Conservation (phyloP, 2,113 vertebrate genomes). For the Sylvia atricapilla region DNA sequence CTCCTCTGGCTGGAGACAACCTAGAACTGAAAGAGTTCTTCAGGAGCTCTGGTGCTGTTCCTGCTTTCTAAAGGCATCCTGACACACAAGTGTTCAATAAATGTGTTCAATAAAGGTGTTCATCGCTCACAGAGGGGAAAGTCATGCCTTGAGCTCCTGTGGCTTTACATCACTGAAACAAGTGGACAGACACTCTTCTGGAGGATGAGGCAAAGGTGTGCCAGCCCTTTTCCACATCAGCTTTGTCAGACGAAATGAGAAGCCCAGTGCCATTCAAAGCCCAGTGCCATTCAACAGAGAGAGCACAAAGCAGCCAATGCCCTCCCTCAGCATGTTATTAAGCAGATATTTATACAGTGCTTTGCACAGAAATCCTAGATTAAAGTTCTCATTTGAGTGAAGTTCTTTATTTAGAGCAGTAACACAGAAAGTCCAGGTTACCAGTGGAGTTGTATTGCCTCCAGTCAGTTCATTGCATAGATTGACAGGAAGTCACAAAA, state of each 20-base stretch:
- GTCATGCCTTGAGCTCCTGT: neutral
- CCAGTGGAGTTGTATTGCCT: neutral
- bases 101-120: neutral
- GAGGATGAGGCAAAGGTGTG: neutral
- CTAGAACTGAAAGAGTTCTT: neutral
- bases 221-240: neutral
- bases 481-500: neutral
- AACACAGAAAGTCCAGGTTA: neutral
- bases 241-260: neutral
- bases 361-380: neutral
- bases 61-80: neutral
- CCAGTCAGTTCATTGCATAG: neutral
- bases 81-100: neutral
- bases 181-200: neutral
- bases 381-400: neutral
- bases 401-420: neutral
- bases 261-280: neutral
- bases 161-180: neutral
- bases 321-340: neutral
- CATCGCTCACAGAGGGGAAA: accelerated
- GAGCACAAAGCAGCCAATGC: neutral
- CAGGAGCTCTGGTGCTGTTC: neutral
- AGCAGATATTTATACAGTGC: neutral
- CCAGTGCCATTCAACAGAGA: neutral
- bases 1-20: neutral